These are phyloP conservation scores for Abrostola tripartita DNA, from an alignment of 2,888 invertebrate species.

Conservation along the genomic window DNA sequence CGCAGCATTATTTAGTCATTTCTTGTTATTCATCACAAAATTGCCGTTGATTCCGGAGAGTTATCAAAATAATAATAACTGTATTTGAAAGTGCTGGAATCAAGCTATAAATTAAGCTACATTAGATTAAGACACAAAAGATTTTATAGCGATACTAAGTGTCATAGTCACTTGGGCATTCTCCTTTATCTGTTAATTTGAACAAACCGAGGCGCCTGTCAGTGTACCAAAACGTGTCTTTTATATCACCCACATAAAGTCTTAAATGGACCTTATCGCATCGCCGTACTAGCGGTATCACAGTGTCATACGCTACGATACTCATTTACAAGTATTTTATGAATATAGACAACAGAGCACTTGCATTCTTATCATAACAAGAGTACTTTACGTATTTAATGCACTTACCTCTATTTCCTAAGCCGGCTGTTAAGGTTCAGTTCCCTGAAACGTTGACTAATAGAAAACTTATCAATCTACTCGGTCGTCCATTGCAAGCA, in stretches of 20 bases:
- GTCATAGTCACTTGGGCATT: no score
- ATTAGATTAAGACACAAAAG: no score
- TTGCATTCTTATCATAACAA: conserved; percentile 11
- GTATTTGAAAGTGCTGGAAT: no score
- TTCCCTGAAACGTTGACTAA: conserved; percentile 27
- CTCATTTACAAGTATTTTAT: conserved; percentile 23
- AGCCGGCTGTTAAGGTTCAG: conserved; percentile 6
- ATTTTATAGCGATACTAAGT: no score
- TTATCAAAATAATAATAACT: no score
- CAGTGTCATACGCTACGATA: conserved; percentile 16
- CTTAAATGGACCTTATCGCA: conserved; percentile 23
- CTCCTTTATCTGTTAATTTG: conserved; percentile 36
- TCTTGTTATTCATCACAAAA: no score
- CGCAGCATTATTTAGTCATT: no score
- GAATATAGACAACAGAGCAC: conserved; percentile 4
- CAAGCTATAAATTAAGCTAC: no score
- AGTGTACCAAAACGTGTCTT: conserved; percentile 18
- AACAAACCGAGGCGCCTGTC: conserved; percentile 24
- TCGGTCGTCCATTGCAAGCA: conserved; percentile 32
- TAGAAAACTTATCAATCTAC: conserved; percentile 28
- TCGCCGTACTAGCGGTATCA: conserved; percentile 25
- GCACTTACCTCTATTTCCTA: conserved; percentile 12
- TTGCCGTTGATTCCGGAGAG: no score
- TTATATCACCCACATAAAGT: conserved; percentile 33
- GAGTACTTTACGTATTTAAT: conserved; percentile 18